Conservation (phyloP, 2,113 vertebrate genomes). For the Eupsittula cactorum region DNA sequence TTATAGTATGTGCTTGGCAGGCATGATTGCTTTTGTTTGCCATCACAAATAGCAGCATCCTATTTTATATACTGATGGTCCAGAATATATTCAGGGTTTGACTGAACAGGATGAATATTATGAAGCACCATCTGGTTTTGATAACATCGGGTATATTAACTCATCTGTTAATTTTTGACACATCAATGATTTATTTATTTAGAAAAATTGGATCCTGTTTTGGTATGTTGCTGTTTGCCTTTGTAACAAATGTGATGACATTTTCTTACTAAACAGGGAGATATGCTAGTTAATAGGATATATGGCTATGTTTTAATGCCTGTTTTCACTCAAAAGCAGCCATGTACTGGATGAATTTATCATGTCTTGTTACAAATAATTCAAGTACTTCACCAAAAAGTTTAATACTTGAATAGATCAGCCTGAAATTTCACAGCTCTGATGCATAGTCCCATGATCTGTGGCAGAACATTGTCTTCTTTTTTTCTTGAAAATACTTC, state of each 20-base stretch:
- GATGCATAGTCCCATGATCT: not conserved
- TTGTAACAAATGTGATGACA: conserved; percentile 72
- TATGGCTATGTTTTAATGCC: conserved; percentile 57
- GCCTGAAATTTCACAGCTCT: not conserved
- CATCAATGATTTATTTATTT: conserved; percentile 83
- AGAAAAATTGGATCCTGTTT: conserved; percentile 78
- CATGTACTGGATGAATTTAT: not conserved
- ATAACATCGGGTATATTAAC: conserved; percentile 78
- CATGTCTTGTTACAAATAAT: conserved; percentile 19
- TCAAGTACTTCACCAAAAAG: conserved; percentile 3
- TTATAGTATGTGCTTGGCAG: conserved; percentile 86
- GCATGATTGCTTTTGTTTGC: conserved; percentile 89
- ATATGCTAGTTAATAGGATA: conserved; percentile 60
- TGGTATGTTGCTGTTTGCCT: conserved; percentile 77
- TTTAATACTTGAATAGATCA: conserved; percentile 1
- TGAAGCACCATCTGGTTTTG: conserved; percentile 81
- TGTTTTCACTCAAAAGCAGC: conserved; percentile 36
- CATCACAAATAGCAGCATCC: conserved; percentile 86
- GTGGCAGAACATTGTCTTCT: not conserved
- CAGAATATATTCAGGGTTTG: conserved; percentile 82
- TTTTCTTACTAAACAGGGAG: conserved; percentile 64
- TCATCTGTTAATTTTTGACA: conserved; percentile 84
- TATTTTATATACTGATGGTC: conserved; percentile 84
- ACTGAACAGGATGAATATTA: conserved; percentile 81
- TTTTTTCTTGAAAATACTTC: not conserved